Evolutionary conservation across 2,888 invertebrate genomes (phyloP).

Genomic region (Lasioglossum morio): DNA sequence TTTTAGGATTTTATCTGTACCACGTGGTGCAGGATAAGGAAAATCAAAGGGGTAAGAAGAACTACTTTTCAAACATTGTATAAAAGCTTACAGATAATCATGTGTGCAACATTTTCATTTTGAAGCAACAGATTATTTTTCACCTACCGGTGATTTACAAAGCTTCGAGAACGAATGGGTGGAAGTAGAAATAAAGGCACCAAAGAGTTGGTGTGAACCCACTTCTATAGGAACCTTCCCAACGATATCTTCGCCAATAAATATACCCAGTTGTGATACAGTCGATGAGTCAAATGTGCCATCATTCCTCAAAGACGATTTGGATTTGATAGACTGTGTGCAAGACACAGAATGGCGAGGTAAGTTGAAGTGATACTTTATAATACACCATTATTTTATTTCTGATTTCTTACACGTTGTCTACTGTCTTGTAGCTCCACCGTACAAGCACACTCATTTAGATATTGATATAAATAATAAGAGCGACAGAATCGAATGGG

Average conservation of each 20-base stretch:
- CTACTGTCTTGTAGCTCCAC: conserved; percentile 83
- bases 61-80: conserved; percentile 14
- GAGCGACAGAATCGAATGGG: conserved; percentile 98
- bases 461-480: conserved; percentile 94
- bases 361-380: conserved; percentile 32
- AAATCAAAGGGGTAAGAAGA: conserved; percentile 76
- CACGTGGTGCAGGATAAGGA: conserved; percentile 91
- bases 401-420: background rate
- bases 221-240: conserved; percentile 74
- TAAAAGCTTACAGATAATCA: conserved; percentile 63
- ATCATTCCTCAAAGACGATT: conserved; percentile 79
- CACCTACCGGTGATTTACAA: conserved; percentile 90
- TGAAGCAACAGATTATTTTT: conserved; percentile 87
- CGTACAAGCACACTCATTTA: conserved; percentile 93
- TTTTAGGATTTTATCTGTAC: conserved; percentile 97
- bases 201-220: conserved; percentile 85
- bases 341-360: conserved; percentile 78
- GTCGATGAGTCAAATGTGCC: conserved; percentile 81
- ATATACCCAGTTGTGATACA: conserved; percentile 78
- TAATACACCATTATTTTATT: background rate
- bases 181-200: conserved; percentile 92
- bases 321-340: conserved; percentile 73
- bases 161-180: conserved; percentile 97
- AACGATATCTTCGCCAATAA: conserved; percentile 83
- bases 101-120: conserved; percentile 85